A percentile compares a stretch with the other conserved stretches of the same genome.
Conservation (phyloP, 2,888 invertebrate genomes). For the Iselma pallidipennis region DNA sequence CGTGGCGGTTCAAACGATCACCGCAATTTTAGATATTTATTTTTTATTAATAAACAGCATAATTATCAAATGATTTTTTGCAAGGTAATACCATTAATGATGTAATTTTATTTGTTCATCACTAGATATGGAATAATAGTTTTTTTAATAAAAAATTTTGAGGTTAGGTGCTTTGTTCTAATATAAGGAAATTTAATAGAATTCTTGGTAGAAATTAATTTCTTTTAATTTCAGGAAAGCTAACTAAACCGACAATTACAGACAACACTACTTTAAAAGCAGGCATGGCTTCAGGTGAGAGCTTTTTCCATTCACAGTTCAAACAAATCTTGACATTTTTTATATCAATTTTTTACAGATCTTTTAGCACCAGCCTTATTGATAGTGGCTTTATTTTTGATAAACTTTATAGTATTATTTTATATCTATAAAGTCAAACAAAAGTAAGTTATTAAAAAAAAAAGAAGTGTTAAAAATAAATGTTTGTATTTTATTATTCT, state of each 20-base stretch:
- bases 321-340: too few relatives aligned
- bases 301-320: slow-evolving; percentile 10
- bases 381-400: slow-evolving; percentile 71
- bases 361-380: slow-evolving; percentile 72
- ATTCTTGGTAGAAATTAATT: background rate
- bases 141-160: background rate
- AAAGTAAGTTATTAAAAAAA: slow-evolving; percentile 57
- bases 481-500: slow-evolving; percentile 11
- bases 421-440: slow-evolving; percentile 74
- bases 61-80: background rate
- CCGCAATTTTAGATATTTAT: background rate
- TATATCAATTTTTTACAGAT: too few relatives aligned
- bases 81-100: background rate
- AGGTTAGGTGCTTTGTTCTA: slow-evolving; percentile 2
- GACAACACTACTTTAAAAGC: background rate
- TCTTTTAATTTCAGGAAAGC: background rate
- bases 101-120: background rate
- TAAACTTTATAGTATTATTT: slow-evolving; percentile 74
- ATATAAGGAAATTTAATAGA: background rate
- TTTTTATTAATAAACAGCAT: background rate
- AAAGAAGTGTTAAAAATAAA: background rate
- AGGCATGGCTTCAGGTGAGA: background rate
- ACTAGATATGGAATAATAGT: background rate
- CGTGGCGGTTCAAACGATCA: background rate
- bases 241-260: slow-evolving; percentile 3